phyloP scores from a whole-genome alignment of 2,113 vertebrate species.

The Poeciliopsis prolifica region DNA sequence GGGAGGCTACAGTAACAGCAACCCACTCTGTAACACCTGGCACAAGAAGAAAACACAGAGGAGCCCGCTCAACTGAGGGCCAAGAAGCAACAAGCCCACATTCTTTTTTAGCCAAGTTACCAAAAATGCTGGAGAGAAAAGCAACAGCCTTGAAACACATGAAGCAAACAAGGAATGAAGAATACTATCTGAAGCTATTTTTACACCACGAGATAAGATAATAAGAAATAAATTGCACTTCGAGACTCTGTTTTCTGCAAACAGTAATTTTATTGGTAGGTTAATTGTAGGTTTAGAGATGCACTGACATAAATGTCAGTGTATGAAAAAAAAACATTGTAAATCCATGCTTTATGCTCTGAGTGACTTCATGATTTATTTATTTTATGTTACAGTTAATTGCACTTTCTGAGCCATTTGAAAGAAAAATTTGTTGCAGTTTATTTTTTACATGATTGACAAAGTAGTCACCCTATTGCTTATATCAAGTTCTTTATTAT shows the following conservation, averaged over 20 bases:
- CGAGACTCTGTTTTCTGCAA: background rate
- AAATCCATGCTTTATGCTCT: too few species aligned
- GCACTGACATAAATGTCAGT: too few species aligned
- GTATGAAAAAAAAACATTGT: too few species aligned
- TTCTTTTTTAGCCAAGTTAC: background rate
- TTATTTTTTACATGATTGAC: too few species aligned
- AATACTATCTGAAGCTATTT: background rate
- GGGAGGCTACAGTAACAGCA: conserved; percentile 24
- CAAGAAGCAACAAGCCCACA: conserved; percentile 5
- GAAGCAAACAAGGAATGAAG: background rate
- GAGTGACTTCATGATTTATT: too few species aligned
- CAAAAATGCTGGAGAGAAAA: conserved; percentile 1
- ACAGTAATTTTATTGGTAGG: too few species aligned
- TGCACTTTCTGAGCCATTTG: too few species aligned
- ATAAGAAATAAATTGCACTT: background rate
- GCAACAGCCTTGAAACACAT: background rate
- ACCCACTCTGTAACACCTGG: conserved; percentile 44
- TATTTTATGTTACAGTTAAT: too few species aligned
- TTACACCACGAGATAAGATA: background rate
- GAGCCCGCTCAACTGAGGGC: conserved; percentile 14
- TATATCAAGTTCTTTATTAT: too few species aligned
- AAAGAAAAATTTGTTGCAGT: too few species aligned
- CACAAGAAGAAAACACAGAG: conserved; percentile 23
- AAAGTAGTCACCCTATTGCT: too few species aligned
- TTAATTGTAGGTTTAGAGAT: too few species aligned